Evolutionary conservation across 2,888 invertebrate species (phyloP).

Genomic region (Teleogryllus oceanicus): DNA sequence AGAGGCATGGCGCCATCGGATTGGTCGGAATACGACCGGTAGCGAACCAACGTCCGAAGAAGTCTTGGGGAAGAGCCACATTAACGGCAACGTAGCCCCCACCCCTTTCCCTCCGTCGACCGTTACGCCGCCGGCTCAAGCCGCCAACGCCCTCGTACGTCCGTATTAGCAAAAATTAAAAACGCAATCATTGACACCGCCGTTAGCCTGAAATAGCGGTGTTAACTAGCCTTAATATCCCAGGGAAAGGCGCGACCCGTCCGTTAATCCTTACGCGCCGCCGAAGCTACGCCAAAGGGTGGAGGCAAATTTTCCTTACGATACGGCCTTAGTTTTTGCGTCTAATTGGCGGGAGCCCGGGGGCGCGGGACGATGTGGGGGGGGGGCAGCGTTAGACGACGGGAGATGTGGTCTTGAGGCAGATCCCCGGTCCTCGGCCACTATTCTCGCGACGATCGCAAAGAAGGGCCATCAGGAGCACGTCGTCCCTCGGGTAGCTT

Average conservation of each 20-base stretch:
- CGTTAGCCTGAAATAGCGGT: background rate
- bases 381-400: too few species aligned
- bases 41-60: too few species aligned
- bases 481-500: background rate
- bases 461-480: background rate
- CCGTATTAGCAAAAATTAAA: conserved; percentile 21
- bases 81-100: too few species aligned
- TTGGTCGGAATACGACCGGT: too few species aligned
- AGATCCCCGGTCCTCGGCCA: too few species aligned
- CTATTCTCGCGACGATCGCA: too few species aligned
- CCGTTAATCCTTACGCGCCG: background rate
- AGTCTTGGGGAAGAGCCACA: too few species aligned
- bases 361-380: too few species aligned
- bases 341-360: background rate
- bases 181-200: conserved; percentile 6
- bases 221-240: background rate
- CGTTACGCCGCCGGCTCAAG: background rate
- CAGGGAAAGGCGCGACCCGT: background rate
- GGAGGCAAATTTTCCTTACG: background rate
- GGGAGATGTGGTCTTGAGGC: too few species aligned
- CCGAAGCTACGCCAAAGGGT: background rate
- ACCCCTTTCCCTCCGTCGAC: too few species aligned
- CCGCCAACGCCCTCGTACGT: background rate
- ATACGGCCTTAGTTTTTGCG: conserved; percentile 5
- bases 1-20: too few species aligned